Percentiles rank a stretch among this genome's conserved stretches.
phyloP scores from a whole-genome alignment of 53 echinoderm and acorn worm genomes.

The Echinarachnius parma region DNA sequence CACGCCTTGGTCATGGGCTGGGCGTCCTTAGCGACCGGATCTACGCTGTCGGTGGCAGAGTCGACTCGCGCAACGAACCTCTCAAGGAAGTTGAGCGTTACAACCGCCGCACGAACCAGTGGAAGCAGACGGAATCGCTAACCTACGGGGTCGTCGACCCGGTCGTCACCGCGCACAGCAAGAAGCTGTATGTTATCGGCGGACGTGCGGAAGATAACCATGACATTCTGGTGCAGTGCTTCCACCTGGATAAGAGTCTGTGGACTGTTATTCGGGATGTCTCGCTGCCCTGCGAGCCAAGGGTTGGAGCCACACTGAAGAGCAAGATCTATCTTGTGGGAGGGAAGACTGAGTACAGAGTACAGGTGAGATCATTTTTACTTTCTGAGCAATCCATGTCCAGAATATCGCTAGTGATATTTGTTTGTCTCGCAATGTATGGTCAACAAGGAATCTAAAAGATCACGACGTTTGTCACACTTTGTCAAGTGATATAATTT shows the following conservation, averaged over 20 bases:
- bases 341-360: slow-evolving; percentile 87
- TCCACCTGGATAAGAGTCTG: slow-evolving; percentile 88
- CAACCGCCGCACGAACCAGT: slow-evolving; percentile 71
- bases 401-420: no score
- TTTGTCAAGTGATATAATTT: no score
- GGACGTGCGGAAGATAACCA: slow-evolving; percentile 63
- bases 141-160: slow-evolving; percentile 92
- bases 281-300: slow-evolving; percentile 74
- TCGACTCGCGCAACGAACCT: slow-evolving; percentile 66
- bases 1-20: slow-evolving; percentile 77
- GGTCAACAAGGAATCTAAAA: no score
- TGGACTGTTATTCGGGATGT: slow-evolving; percentile 82
- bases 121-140: slow-evolving; percentile 85
- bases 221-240: slow-evolving; percentile 93
- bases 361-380: slow-evolving; percentile 52
- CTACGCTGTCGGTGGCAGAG: slow-evolving; percentile 84
- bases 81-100: slow-evolving; percentile 83
- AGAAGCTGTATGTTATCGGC: slow-evolving; percentile 87
- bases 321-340: slow-evolving; percentile 97
- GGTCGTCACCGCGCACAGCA: slow-evolving; percentile 85
- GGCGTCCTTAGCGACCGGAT: slow-evolving; percentile 89
- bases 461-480: no score
- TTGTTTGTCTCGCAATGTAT: no score
- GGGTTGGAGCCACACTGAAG: slow-evolving; percentile 89
- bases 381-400: no score